Base-by-base conservation (phyloP, 2,888 invertebrate genomes). In the Morpho achilles region DNA sequence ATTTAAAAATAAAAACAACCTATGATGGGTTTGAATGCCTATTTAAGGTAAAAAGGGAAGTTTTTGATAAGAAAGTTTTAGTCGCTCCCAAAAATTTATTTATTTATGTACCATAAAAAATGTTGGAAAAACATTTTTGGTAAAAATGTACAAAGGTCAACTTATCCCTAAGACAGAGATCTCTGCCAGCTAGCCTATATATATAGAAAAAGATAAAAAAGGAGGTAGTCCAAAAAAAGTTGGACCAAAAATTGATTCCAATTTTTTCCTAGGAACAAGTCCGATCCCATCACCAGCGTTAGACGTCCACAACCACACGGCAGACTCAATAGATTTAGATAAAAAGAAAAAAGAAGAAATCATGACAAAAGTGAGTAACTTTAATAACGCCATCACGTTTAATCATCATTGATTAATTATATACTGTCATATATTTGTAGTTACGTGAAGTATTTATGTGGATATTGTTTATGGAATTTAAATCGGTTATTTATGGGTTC, bases 251-350 rank as follows among this genome's bases (percentile, higher is more conserved):
- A 43, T 32, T 32, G 32, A 32, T 32, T 5, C 4, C 4, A 32
- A 5, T 51, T 22, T 55, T 51, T 77, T 79, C 0, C 0, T 76
- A 90, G 89, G 95, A 69, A 94, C 95, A 74, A 96, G 96, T 84
- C 96, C 96, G 64, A 92, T 95, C 71, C 93, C 94, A 73, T 95
- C 96, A 63, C 95, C 96, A 57, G 77, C 87, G 73, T 75, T 87
- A 87, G 92, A 92, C 61, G 89, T 93, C 73, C 94, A 93, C 89
- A 96, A 96, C 82, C 95, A 96, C 91, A 95, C 95, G 79, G 94
- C 94, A 86, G 96, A 96, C 88, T 94, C 95, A 66, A 93, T 93
- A 78, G 94, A 94, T 69, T 72, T 87, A 67, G 92, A 91, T 71
- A 95, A 94, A 78, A 95, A 94, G 83, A 95, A 94, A 84, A 90